phyloP scores from a whole-genome alignment of 2,888 invertebrate genomes.

The Geotrupes spiniger region DNA sequence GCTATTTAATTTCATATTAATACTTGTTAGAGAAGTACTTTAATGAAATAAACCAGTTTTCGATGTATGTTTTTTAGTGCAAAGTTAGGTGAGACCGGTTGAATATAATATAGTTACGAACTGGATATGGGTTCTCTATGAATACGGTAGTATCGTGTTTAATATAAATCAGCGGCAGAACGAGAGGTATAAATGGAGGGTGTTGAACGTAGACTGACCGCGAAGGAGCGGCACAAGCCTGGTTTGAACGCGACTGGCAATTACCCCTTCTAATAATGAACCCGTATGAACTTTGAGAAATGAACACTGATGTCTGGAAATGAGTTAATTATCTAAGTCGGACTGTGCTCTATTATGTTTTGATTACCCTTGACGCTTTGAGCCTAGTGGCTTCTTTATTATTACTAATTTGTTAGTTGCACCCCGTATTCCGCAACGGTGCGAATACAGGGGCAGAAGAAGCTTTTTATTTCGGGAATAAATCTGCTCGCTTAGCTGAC shows the following conservation, averaged over 20 bases:
- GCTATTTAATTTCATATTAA: too few species aligned
- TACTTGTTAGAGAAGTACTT: too few species aligned
- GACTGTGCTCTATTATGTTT: constrained; percentile 43
- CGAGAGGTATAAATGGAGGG: constrained; percentile 16
- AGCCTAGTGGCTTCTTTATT: constrained; percentile 38
- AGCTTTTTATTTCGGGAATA: constrained; percentile 33
- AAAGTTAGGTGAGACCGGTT: not conserved
- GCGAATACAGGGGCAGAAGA: constrained; percentile 8
- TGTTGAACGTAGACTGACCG: constrained; percentile 23
- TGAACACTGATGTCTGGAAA: constrained; percentile 47
- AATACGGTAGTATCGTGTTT: constrained; percentile 15
- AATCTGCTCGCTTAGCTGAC: constrained; percentile 36
- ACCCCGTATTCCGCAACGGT: constrained; percentile 6
- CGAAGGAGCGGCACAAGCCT: constrained; percentile 21
- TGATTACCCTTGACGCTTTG: constrained; percentile 36
- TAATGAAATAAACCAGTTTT: too few species aligned
- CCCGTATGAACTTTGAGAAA: constrained; percentile 52
- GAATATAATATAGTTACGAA: constrained; percentile 11
- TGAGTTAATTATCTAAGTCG: constrained; percentile 50
- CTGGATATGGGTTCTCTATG: constrained; percentile 14
- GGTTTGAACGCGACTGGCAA: constrained; percentile 28
- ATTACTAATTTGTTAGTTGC: constrained; percentile 37
- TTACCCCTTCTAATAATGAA: constrained; percentile 47
- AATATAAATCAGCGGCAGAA: constrained; percentile 15
- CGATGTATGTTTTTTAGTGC: too few species aligned